phyloP scores from a whole-genome alignment of 2,113 vertebrate genomes.

The Camelus bactrianus region DNA sequence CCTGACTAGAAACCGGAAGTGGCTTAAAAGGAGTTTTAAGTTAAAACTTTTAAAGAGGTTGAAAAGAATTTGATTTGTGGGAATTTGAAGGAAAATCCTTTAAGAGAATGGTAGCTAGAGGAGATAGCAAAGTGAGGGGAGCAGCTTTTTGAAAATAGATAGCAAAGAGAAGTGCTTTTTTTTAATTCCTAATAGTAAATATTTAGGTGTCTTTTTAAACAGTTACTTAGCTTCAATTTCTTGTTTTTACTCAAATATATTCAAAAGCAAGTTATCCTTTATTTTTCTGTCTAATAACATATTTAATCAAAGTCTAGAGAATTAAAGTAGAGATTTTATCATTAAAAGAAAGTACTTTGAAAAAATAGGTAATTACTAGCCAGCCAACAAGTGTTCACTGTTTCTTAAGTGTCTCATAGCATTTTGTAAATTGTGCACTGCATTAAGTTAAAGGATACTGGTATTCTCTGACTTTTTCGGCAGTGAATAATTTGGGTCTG shows the following conservation, averaged over 20 bases:
- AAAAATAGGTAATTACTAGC: neutral
- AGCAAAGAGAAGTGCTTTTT: neutral
- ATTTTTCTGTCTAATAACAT: neutral
- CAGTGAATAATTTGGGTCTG: neutral
- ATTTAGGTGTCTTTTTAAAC: neutral
- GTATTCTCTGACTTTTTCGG: slow-evolving; percentile 27
- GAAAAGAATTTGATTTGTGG: neutral
- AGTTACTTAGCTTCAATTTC: neutral
- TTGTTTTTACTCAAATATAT: neutral
- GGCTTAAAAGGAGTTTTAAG: slow-evolving; percentile 13
- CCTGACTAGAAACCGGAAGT: neutral
- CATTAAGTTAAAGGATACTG: neutral
- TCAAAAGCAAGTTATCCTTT: slow-evolving; percentile 3
- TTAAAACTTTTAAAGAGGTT: neutral
- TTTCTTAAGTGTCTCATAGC: neutral
- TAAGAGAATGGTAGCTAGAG: neutral
- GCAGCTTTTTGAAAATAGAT: neutral
- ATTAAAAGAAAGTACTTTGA: slow-evolving; percentile 47
- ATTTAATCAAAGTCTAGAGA: neutral
- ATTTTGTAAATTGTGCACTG: slow-evolving; percentile 3
- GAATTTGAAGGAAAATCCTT: neutral
- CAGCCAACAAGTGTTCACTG: neutral
- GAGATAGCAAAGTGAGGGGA: neutral
- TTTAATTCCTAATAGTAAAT: slow-evolving; percentile 21
- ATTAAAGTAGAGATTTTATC: slow-evolving; percentile 43